Percentiles rank a stretch among this genome's conserved stretches.
phyloP scores from a whole-genome alignment of 2,888 invertebrate genomes.

The Polyploca ridens region DNA sequence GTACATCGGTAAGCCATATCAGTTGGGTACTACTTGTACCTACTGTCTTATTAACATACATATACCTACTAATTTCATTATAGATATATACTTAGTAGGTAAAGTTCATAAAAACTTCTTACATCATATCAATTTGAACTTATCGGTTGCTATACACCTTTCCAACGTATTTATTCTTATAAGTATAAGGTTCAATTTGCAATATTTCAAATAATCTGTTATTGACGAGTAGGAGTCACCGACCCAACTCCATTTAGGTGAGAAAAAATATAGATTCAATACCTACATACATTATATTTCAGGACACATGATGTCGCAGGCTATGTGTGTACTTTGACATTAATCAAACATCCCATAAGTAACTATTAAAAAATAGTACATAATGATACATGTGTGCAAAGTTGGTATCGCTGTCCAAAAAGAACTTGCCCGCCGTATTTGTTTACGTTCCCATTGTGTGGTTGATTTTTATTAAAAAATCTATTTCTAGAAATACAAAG shows the following conservation, averaged over 20 bases:
- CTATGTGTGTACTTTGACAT: not conserved
- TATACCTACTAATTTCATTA: too few species aligned
- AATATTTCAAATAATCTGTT: not conserved
- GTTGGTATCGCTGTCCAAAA: too few species aligned
- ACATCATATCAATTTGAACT: not conserved
- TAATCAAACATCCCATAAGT: not conserved
- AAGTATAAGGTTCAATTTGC: not conserved
- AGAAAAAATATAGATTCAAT: not conserved
- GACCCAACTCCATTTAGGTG: not conserved
- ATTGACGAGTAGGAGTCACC: not conserved
- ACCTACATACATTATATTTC: not conserved
- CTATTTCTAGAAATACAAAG: too few species aligned
- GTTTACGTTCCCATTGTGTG: too few species aligned
- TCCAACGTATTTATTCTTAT: not conserved
- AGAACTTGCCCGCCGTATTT: too few species aligned
- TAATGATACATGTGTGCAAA: too few species aligned
- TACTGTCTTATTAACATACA: too few species aligned
- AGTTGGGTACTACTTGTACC: too few species aligned
- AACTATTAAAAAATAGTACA: too few species aligned
- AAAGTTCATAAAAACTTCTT: not conserved
- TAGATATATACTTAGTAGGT: too few species aligned
- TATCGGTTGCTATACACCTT: not conserved
- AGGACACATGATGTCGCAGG: not conserved
- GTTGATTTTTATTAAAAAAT: too few species aligned
- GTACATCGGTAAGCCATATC: too few species aligned